A percentile compares a stretch with the other conserved stretches of the same genome.
These are phyloP conservation scores for Dryobates pubescens DNA, from an alignment of 2,797 vertebrate genomes.

Conservation along the genomic window DNA sequence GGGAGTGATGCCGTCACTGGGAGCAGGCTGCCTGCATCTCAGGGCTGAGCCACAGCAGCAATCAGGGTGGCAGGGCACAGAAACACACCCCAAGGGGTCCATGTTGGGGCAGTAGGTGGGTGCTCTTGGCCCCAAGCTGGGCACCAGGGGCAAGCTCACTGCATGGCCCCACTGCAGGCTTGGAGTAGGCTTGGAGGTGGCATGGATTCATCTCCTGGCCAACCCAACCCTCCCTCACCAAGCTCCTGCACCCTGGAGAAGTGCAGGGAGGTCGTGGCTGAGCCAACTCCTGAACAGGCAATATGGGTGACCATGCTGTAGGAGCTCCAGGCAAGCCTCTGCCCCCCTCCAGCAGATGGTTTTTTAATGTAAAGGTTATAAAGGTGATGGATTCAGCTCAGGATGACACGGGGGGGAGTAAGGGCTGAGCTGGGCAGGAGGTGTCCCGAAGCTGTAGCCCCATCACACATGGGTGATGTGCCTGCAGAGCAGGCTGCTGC, in stretches of 20 bases:
- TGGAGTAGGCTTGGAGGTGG: not conserved
- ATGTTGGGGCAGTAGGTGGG: accelerated
- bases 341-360: not conserved
- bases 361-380: not conserved
- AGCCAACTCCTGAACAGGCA: not conserved
- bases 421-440: not conserved
- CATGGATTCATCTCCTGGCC: not conserved
- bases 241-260: too few species aligned
- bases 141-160: not conserved
- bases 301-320: accelerated
- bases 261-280: not conserved
- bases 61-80: too few species aligned
- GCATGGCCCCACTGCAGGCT: accelerated
- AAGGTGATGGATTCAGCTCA: not conserved
- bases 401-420: accelerated
- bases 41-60: not conserved
- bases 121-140: not conserved
- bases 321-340: not conserved
- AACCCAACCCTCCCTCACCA: not conserved
- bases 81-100: too few species aligned
- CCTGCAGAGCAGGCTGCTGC: not conserved
- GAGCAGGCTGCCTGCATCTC: not conserved
- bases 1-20: not conserved
- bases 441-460: not conserved
- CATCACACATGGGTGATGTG: accelerated